phyloP scores from a whole-genome alignment of 92 coral and sea anemone genomes.

The Paramuricea clavata region DNA sequence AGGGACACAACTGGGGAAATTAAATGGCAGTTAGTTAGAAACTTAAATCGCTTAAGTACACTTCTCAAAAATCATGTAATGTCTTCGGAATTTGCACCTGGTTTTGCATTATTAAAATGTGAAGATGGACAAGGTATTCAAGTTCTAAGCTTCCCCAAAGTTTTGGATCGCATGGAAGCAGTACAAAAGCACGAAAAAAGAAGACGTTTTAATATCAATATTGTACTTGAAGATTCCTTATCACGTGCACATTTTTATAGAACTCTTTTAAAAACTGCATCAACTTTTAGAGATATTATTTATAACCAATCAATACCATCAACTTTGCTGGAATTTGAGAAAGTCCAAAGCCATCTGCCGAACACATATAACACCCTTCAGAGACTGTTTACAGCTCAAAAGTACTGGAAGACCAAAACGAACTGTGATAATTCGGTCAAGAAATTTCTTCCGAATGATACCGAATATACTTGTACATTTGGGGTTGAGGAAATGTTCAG shows the following conservation, averaged over 20 bases:
- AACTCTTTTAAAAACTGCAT: slow-evolving; percentile 34
- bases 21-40: not conserved
- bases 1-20: slow-evolving; percentile 13
- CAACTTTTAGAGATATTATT: slow-evolving; percentile 25
- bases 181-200: not conserved
- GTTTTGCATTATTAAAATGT: slow-evolving; percentile 35
- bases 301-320: slow-evolving; percentile 40
- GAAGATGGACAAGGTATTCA: slow-evolving; percentile 3
- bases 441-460: not conserved
- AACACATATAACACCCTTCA: not conserved
- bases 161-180: not conserved
- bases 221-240: slow-evolving; percentile 15
- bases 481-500: slow-evolving; percentile 33
- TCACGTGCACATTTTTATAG: slow-evolving; percentile 27
- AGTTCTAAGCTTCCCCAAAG: slow-evolving; percentile 7
- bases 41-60: not conserved
- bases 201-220: slow-evolving; percentile 21
- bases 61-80: not conserved
- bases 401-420: not conserved
- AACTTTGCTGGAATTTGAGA: slow-evolving; percentile 22
- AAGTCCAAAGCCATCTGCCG: not conserved
- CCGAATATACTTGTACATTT: not conserved
- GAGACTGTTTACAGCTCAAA: slow-evolving; percentile 10
- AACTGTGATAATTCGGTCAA: not conserved
- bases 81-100: not conserved